These are phyloP conservation scores for Smutsia gigantea DNA, from an alignment of 2,797 vertebrate genomes.

Conservation along the genomic window DNA sequence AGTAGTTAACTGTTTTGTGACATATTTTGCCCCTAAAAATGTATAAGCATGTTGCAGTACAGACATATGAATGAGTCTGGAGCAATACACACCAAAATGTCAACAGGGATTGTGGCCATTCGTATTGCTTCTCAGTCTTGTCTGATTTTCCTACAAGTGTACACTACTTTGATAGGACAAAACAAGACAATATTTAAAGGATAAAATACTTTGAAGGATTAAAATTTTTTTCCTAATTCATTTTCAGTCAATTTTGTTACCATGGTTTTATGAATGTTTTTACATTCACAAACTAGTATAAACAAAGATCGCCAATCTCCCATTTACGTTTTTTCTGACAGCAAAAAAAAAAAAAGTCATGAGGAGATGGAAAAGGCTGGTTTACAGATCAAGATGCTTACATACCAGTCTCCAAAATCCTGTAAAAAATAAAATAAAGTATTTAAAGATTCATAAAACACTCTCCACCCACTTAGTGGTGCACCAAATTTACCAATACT, in stretches of 20 bases:
- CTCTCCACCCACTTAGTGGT: neutral
- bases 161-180: neutral
- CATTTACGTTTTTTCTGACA: neutral
- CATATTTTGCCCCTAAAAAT: neutral
- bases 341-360: neutral
- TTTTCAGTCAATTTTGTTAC: neutral
- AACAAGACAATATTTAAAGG: neutral
- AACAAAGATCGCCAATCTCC: neutral
- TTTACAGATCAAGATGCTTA: neutral
- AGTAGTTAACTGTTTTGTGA: neutral
- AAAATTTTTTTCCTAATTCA: neutral
- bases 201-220: slow-evolving; percentile 2
- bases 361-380: neutral
- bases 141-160: neutral
- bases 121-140: neutral
- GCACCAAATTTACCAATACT: neutral
- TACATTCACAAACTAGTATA: neutral
- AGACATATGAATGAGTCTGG: neutral
- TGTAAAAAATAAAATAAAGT: neutral
- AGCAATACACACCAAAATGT: neutral
- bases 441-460: neutral
- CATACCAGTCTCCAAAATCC: neutral
- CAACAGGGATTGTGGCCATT: neutral
- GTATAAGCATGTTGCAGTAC: neutral
- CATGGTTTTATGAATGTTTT: neutral